These are phyloP conservation scores for Apostichopus japonicus DNA, from an alignment of 35 echinoderm and acorn worm species.

Conservation along the genomic window DNA sequence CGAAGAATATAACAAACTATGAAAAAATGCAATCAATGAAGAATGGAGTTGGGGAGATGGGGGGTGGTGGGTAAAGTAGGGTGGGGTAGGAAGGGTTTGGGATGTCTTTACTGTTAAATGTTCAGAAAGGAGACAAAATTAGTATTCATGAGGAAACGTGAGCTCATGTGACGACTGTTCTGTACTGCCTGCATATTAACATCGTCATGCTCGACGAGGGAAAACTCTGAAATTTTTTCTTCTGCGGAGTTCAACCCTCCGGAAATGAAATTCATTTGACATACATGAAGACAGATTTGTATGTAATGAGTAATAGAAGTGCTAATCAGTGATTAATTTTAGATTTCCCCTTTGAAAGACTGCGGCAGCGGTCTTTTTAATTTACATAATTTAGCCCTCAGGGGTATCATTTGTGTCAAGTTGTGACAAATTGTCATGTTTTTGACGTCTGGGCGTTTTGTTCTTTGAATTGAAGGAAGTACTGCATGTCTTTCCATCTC, in stretches of 20 bases:
- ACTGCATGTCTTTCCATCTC: background rate
- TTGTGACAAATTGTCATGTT: constrained; percentile 39
- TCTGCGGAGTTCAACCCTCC: background rate
- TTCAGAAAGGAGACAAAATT: too few species aligned
- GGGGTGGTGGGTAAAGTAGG: too few species aligned
- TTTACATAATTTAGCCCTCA: constrained; percentile 7
- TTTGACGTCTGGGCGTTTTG: background rate
- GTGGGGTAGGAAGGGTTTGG: too few species aligned
- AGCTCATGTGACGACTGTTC: too few species aligned
- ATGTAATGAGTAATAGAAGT: background rate
- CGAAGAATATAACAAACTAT: too few species aligned
- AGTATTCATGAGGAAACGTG: too few species aligned
- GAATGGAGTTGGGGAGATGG: too few species aligned
- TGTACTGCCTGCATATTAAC: too few species aligned
- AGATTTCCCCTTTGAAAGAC: background rate
- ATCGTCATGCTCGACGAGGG: too few species aligned
- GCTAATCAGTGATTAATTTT: background rate
- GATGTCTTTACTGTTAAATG: too few species aligned
- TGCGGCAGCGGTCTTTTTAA: background rate
- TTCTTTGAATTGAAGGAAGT: background rate
- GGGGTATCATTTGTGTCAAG: constrained; percentile 14
- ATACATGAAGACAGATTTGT: background rate
- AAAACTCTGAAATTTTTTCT: too few species aligned
- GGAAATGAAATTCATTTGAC: constrained; percentile 9
- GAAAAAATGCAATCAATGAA: too few species aligned